phyloP scores from a whole-genome alignment of 1,140 invertebrate genomes.

The Scaptomyza hsui region DNA sequence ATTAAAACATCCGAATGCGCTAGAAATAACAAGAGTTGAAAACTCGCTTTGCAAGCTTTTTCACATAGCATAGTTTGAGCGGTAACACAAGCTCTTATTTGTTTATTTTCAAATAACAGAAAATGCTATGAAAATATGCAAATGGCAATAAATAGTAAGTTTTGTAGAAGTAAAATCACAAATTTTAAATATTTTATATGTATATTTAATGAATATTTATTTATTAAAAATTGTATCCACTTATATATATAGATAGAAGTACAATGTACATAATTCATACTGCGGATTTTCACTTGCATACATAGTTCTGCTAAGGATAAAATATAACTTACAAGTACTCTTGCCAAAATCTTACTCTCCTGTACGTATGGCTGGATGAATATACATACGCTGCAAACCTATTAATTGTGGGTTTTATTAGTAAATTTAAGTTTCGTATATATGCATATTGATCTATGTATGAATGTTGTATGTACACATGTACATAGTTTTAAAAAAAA shows the following conservation, averaged over 20 bases:
- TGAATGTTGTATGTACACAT: conserved; percentile 1
- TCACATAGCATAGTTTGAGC: background rate
- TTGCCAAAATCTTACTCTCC: conserved; percentile 31
- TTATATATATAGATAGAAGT: conserved; percentile 31
- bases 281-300: conserved; percentile 32
- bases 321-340: conserved; percentile 50
- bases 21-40: background rate
- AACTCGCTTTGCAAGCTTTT: background rate
- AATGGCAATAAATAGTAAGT: background rate
- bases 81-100: no score
- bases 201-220: conserved; percentile 42
- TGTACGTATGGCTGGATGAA: conserved; percentile 34
- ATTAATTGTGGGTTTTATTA: conserved; percentile 34
- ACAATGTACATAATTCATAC: conserved; percentile 48
- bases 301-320: conserved; percentile 32
- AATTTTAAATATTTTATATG: conserved; percentile 12
- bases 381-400: conserved; percentile 16
- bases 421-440: conserved; percentile 19
- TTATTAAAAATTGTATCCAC: conserved; percentile 52
- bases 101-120: no score
- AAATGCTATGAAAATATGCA: no score
- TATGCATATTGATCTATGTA: conserved; percentile 13
- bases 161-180: no score
- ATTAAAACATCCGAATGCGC: background rate
- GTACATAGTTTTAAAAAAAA: background rate